These are phyloP conservation scores for Meandrusa payeni DNA, from an alignment of 2,888 invertebrate species.

Conservation along the genomic window DNA sequence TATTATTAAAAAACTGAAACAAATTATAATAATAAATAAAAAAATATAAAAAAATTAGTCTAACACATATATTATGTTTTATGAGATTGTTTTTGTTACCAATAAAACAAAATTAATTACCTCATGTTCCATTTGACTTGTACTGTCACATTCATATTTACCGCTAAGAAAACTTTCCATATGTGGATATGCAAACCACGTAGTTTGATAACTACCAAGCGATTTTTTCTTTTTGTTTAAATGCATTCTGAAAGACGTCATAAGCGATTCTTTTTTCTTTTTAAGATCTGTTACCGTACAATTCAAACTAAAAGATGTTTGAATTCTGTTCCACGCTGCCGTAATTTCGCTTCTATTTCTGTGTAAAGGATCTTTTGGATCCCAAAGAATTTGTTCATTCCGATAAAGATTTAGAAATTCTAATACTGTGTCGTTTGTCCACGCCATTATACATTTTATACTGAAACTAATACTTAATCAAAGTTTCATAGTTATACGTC, in stretches of 20 bases:
- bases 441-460: conserved; percentile 46
- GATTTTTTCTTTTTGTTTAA: conserved; percentile 50
- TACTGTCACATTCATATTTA: conserved; percentile 63
- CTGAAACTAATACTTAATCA: conserved; percentile 13
- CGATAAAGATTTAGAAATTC: conserved; percentile 66
- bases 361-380: conserved; percentile 58
- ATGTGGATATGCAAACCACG: conserved; percentile 66
- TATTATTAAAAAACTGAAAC: conserved; percentile 37
- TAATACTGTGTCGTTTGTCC: conserved; percentile 58
- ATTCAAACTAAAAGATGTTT: conserved; percentile 48
- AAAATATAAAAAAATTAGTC: no score
- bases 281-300: conserved; percentile 58
- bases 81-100: no score
- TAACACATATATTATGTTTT: no score
- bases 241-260: conserved; percentile 66
- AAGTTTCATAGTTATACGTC: conserved; percentile 30
- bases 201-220: conserved; percentile 47
- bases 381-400: conserved; percentile 62
- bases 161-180: conserved; percentile 69
- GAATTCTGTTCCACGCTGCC: conserved; percentile 66
- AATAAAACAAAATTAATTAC: conserved; percentile 36
- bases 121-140: conserved; percentile 54
- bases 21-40: no score
- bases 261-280: conserved; percentile 70
- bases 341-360: conserved; percentile 57